Conservation (phyloP, 2,888 invertebrate genomes). For the Eupithecia tripunctaria region DNA sequence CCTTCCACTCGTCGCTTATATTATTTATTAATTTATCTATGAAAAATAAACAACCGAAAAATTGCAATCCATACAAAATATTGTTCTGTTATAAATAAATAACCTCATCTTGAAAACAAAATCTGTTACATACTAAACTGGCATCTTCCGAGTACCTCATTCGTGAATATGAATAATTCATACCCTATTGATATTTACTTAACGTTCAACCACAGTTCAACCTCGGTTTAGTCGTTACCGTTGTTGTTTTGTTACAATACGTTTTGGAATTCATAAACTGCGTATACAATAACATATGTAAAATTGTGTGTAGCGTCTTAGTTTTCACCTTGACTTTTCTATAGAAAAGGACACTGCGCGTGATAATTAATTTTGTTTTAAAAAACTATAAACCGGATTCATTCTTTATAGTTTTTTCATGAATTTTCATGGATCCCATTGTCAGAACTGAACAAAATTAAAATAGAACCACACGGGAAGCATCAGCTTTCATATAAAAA, state of each 20-base stretch:
- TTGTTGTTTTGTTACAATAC: not conserved
- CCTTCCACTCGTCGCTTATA: too few species aligned
- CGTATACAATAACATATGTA: not conserved
- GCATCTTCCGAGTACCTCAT: conserved; percentile 16
- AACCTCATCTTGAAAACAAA: conserved; percentile 14
- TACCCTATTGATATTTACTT: conserved; percentile 40
- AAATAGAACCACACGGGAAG: too few species aligned
- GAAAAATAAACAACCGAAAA: too few species aligned
- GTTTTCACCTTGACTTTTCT: not conserved
- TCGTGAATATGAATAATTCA: conserved; percentile 41
- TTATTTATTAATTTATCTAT: too few species aligned
- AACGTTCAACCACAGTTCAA: conserved; percentile 17
- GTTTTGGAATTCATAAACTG: not conserved
- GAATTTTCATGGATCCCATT: too few species aligned
- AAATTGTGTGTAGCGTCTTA: not conserved
- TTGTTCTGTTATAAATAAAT: not conserved
- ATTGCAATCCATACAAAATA: not conserved
- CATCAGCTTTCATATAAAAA: too few species aligned
- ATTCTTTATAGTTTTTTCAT: too few species aligned
- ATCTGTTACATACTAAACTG: conserved; percentile 28
- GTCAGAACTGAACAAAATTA: too few species aligned
- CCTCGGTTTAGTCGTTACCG: conserved; percentile 20
- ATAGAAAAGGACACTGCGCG: too few species aligned
- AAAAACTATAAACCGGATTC: too few species aligned
- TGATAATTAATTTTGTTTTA: too few species aligned